Conservation (phyloP, 1,140 invertebrate genomes). For the Trichonephila inaurata region DNA sequence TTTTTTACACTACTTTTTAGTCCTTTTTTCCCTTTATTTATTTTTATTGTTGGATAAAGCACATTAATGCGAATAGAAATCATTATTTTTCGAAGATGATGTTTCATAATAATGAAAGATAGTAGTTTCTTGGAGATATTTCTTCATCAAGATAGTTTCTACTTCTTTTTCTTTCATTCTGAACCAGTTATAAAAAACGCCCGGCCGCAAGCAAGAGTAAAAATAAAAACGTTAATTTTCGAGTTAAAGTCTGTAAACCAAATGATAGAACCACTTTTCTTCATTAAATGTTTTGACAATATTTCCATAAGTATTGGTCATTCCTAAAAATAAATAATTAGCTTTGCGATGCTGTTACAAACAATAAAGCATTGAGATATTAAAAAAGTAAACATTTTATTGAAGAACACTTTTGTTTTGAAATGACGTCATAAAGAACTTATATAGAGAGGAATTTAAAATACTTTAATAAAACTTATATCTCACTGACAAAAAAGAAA, state of each 20-base stretch:
- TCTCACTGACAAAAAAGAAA: too few relatives aligned
- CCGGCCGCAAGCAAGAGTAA: not conserved
- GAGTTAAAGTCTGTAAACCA: not conserved
- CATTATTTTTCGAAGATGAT: constrained; percentile 65
- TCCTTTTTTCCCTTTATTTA: constrained; percentile 30
- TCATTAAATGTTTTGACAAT: too few relatives aligned
- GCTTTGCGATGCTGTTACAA: too few relatives aligned
- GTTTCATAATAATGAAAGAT: constrained; percentile 52
- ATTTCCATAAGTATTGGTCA: too few relatives aligned
- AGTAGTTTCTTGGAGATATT: constrained; percentile 16
- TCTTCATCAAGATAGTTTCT: not conserved
- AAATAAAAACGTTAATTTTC: not conserved
- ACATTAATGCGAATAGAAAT: constrained; percentile 47
- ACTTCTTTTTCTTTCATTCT: not conserved
- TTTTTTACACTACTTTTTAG: constrained; percentile 21
- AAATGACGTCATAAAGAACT: too few relatives aligned
- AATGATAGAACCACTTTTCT: too few relatives aligned
- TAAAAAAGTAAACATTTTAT: too few relatives aligned
- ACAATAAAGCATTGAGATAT: too few relatives aligned
- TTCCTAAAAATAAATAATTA: too few relatives aligned
- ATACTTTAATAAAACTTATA: too few relatives aligned
- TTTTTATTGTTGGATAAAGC: constrained; percentile 54
- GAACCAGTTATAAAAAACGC: constrained; percentile 2
- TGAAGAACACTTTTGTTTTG: too few relatives aligned
- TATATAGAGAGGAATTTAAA: too few relatives aligned